These are phyloP conservation scores for Zaprionus camerounensis DNA, from an alignment of 1,140 invertebrate genomes.

Conservation along the genomic window DNA sequence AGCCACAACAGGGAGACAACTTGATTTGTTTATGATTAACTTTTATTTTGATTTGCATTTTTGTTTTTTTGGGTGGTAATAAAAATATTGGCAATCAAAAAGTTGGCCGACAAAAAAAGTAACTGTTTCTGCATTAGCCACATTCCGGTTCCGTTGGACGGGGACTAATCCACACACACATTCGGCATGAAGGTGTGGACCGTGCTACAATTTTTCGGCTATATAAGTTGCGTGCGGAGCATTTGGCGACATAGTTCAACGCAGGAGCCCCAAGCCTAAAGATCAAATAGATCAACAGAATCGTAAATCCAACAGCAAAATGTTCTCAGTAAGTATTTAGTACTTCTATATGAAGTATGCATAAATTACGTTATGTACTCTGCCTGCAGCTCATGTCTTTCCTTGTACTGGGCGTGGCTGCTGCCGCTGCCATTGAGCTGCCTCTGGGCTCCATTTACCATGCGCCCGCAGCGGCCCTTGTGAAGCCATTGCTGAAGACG, in stretches of 20 bases:
- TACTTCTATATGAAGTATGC: neutral
- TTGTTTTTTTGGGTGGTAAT: slow-evolving; percentile 39
- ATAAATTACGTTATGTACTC: neutral
- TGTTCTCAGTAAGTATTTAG: slow-evolving; percentile 73
- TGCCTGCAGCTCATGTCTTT: slow-evolving; percentile 66
- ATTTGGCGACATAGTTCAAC: slow-evolving; percentile 80
- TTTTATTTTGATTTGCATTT: slow-evolving; percentile 35
- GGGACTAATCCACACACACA: slow-evolving; percentile 38
- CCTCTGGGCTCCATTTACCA: slow-evolving; percentile 65
- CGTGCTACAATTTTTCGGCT: slow-evolving; percentile 39
- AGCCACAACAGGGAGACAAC: slow-evolving; percentile 35
- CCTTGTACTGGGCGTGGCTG: slow-evolving; percentile 71
- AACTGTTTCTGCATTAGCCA: slow-evolving; percentile 69
- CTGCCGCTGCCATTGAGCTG: slow-evolving; percentile 73
- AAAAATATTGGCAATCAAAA: slow-evolving; percentile 40
- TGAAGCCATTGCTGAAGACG: slow-evolving; percentile 84
- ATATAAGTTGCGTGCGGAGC: slow-evolving; percentile 78
- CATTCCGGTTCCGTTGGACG: slow-evolving; percentile 66
- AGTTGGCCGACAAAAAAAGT: slow-evolving; percentile 51
- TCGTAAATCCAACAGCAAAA: slow-evolving; percentile 32
- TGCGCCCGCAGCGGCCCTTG: slow-evolving; percentile 44
- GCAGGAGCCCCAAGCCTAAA: slow-evolving; percentile 64
- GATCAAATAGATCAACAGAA: slow-evolving; percentile 35
- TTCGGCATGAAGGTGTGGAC: slow-evolving; percentile 30
- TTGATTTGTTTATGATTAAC: slow-evolving; percentile 3